Base-by-base conservation (phyloP, 1,140 invertebrate species). In the Leucophenga varia region DNA sequence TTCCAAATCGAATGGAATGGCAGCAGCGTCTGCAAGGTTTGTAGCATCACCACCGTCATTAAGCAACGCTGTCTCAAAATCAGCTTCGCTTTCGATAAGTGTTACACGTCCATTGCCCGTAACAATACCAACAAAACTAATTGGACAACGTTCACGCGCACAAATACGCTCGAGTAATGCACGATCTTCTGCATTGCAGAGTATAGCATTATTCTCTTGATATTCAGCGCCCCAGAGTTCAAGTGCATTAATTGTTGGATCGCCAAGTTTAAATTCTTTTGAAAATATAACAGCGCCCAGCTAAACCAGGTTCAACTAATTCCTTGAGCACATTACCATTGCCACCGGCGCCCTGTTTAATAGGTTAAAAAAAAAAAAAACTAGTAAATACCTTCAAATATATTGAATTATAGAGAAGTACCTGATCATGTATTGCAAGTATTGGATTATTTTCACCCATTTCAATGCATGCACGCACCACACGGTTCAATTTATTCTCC, bases 301-400 rank as follows among this genome's bases (percentile, higher is more conserved):
- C 83, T 20, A 70, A 75, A 9, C 68, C 72, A 1, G 94, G 94
- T 61, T 98, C 95, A 1, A 94, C 92, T 3, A 99, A 77, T 78
- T 99, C 96, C 72, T 98, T 98, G 10, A 99, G 69, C 1, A 98
- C 95, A 76, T 99, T 99, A 12, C 94, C 96, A 79, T 99, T 98
- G 45, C 96, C 96, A 25, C 96, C 95, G 37, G 95, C 95, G 32
- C 96, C 96, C 81, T 97, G 20, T 13, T 7, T 7, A 3, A n/a
- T n/a, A n/a, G n/a, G n/a, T n/a, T n/a, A n/a, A n/a, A n/a, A n/a
- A n/a, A n/a, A n/a, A n/a, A n/a, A n/a, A n/a, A n/a, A n/a, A n/a
- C n/a, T n/a, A n/a, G n/a, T n/a, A n/a, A n/a, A n/a, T n/a, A n/a
- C n/a, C n/a, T n/a, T n/a, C n/a, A n/a, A n/a, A n/a, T n/a, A n/a